Percentiles rank a stretch among this genome's conserved stretches.
These are phyloP conservation scores for Torymus tubicola DNA, from an alignment of 2,888 invertebrate genomes.

Conservation along the genomic window DNA sequence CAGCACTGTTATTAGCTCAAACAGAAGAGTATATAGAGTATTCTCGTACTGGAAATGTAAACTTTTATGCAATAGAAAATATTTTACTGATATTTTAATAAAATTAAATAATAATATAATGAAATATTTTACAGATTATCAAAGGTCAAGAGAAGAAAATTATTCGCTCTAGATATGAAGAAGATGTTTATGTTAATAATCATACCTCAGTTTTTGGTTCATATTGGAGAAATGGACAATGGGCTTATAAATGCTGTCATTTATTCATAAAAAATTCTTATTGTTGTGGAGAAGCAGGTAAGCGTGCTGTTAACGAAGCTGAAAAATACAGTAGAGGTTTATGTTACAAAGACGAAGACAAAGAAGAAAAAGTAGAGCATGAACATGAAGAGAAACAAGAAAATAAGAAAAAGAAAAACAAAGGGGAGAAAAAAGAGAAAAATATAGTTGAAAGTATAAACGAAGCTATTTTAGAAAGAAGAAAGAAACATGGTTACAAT, in stretches of 20 bases:
- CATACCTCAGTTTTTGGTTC: conserved; percentile 98
- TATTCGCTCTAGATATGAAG: conserved; percentile 93
- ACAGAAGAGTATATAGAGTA: conserved; percentile 98
- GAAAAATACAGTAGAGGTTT: conserved; percentile 36
- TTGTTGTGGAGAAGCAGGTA: conserved; percentile 88
- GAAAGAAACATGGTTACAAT: conserved; percentile 95
- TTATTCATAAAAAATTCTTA: conserved; percentile 93
- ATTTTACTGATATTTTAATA: neutral
- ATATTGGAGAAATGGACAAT: conserved; percentile 93
- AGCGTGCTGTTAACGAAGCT: conserved; percentile 63
- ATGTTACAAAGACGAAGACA: conserved; percentile 51
- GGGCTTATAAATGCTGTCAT: conserved; percentile 98
- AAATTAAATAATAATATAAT: too few relatives aligned
- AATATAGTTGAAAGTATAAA: conserved; percentile 78
- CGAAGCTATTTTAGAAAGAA: conserved; percentile 85
- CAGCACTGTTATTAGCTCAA: conserved; percentile 93
- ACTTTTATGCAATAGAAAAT: conserved; percentile 13
- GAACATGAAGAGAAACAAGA: conserved; percentile 62
- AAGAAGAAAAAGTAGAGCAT: too few relatives aligned
- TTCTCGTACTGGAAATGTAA: conserved; percentile 92
- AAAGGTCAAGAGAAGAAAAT: conserved; percentile 93
- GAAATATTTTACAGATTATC: conserved; percentile 73
- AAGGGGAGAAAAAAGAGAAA: conserved; percentile 63
- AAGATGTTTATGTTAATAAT: conserved; percentile 94
- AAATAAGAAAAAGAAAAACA: conserved; percentile 66